Evolutionary conservation across 2,797 vertebrate species (phyloP), one percentile per base, ranked within the genome.

Genomic region (Cyclopterus lumpus): DNA sequence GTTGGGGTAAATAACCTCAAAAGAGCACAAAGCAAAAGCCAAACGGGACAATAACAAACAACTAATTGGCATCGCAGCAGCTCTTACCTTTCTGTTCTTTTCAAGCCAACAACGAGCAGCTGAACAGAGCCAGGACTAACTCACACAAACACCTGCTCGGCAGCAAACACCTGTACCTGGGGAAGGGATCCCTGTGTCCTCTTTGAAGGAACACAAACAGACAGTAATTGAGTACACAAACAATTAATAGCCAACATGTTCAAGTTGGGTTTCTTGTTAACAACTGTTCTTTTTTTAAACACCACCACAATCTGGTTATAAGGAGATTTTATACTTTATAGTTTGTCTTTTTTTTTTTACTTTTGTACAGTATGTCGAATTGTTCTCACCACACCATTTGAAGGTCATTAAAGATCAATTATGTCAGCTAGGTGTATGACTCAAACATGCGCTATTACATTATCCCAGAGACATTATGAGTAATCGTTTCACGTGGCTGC

Each of bases 381-480:
- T 40, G 2, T 32, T 28, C 20, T 51, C 24, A 11, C 59, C 10
- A 11, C 69, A 38, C 57, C 16, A 65, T 55, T 63, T 55, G 15
- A 78, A 69, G 40, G 18, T 14, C 59, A 69, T 69, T 24, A 81
- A 53, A 60, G 12, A 64, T 46, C 15, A 28, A 9, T 60, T 15
- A 12, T 40, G 34, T 68, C 28, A 28, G 2, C 8, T 73, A 15
- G 14, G 38, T 40, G 71, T 51, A 42, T 81, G 60, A 28, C 61
- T 75, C 51, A 51, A 73, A 62, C 2, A 49, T 5, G 48, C 9
- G 1, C 18, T 16, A 38, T 70, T 51, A 64, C 8, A 58, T 61
- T 62, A 72, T 11, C n/a, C 22, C 40, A 67, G 70, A 63, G 22
- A 68, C 32, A 9, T 51, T 55, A 58, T 54, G 48, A 38, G 22